Conservation (phyloP, 2,797 vertebrate genomes). For the Clarias platycephalus region DNA sequence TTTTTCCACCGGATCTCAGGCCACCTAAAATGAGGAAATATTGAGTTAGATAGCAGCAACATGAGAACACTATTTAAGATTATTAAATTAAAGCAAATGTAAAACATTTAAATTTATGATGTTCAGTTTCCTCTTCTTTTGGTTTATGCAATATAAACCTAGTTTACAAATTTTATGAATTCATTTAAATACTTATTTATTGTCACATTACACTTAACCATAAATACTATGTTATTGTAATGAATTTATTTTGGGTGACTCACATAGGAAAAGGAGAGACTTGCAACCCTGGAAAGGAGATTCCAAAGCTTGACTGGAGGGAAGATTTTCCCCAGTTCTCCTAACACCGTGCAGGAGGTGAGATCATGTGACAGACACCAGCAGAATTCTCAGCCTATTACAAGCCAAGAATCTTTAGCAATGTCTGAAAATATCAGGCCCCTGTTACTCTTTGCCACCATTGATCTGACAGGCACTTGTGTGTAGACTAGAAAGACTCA, state of each 20-base stretch:
- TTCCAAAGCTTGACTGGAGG: slow-evolving; percentile 81
- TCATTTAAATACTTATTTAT: slow-evolving; percentile 1
- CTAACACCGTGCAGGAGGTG: slow-evolving; percentile 83
- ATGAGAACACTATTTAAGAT: neutral
- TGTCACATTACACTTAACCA: neutral
- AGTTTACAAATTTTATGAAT: neutral
- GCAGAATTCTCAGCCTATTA: slow-evolving; percentile 6
- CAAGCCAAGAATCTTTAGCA: slow-evolving; percentile 3
- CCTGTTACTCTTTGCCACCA: slow-evolving; percentile 31
- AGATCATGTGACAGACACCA: slow-evolving; percentile 52
- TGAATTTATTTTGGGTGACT: slow-evolving; percentile 21
- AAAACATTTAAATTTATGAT: neutral
- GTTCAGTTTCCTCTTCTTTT: neutral
- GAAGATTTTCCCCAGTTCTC: slow-evolving; percentile 79
- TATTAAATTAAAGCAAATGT: neutral
- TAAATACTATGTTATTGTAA: neutral
- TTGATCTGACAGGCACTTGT: slow-evolving; percentile 29
- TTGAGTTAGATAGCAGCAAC: neutral
- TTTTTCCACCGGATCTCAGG: neutral
- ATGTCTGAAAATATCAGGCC: slow-evolving; percentile 37
- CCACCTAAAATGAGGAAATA: neutral
- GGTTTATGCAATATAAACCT: neutral
- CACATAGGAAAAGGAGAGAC: slow-evolving; percentile 86
- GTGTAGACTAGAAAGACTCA: slow-evolving; percentile 39
- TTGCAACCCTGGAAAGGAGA: slow-evolving; percentile 80